These are phyloP conservation scores for Ptychoptera albimana DNA, from an alignment of 2,888 invertebrate species.

Conservation along the genomic window DNA sequence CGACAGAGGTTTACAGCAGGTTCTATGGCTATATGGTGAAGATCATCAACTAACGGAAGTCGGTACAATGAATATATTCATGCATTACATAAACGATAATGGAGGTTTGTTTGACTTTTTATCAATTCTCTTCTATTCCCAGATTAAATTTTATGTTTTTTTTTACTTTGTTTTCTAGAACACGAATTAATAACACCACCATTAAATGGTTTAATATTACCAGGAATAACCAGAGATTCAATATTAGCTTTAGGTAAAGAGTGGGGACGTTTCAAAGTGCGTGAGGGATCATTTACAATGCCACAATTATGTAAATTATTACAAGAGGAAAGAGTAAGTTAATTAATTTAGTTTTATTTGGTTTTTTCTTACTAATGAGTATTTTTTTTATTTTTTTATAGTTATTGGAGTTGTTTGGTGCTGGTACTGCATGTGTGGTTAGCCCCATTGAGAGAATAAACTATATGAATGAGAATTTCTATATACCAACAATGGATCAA, in stretches of 20 bases:
- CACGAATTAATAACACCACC: slow-evolving; percentile 87
- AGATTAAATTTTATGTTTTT: slow-evolving; percentile 1
- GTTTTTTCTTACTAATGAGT: neutral
- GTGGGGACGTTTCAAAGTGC: slow-evolving; percentile 77
- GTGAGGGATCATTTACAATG: slow-evolving; percentile 75
- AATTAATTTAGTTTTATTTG: neutral
- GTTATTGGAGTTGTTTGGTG: slow-evolving; percentile 91
- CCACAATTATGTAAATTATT: slow-evolving; percentile 53
- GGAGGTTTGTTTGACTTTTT: slow-evolving; percentile 49
- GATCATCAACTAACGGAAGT: slow-evolving; percentile 91
- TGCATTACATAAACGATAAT: slow-evolving; percentile 69
- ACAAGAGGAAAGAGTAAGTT: slow-evolving; percentile 65
- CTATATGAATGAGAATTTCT: slow-evolving; percentile 49
- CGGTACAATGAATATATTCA: slow-evolving; percentile 96
- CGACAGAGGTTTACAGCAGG: slow-evolving; percentile 74
- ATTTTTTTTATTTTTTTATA: slow-evolving; percentile 29
- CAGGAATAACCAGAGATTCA: slow-evolving; percentile 84
- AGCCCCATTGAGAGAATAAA: slow-evolving; percentile 79
- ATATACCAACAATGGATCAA: slow-evolving; percentile 58
- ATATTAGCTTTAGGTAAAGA: slow-evolving; percentile 63
- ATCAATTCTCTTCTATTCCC: slow-evolving; percentile 8
- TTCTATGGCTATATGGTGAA: slow-evolving; percentile 89
- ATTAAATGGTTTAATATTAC: slow-evolving; percentile 83
- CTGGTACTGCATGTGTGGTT: slow-evolving; percentile 94
- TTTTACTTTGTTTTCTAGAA: slow-evolving; percentile 37